Conservation (phyloP, 2,113 vertebrate genomes). For the Sakesphorus luctuosus region DNA sequence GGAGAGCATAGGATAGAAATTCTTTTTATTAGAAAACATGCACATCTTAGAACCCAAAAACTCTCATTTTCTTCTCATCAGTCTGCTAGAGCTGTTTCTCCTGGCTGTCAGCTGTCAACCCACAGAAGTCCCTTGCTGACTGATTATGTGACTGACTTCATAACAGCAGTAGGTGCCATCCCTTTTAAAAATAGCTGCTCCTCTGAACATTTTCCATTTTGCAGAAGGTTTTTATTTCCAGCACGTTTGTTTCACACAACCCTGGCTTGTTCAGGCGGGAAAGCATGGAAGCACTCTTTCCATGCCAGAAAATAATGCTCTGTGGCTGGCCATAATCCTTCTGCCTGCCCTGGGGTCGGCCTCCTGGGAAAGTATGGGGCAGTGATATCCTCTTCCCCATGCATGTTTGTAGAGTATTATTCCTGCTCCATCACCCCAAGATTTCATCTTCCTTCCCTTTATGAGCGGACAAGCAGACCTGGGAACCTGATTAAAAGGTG, state of each 20-base stretch:
- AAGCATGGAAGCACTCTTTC: background rate
- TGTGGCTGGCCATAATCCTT: background rate
- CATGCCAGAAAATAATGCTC: background rate
- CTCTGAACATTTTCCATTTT: constrained; percentile 16
- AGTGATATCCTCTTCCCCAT: background rate
- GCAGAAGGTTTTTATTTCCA: constrained; percentile 46
- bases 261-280: background rate
- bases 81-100: background rate
- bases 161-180: constrained; percentile 1
- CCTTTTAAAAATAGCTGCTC: constrained; percentile 44
- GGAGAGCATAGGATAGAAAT: background rate
- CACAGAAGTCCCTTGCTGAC: background rate
- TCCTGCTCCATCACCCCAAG: background rate
- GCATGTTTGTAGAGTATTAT: background rate
- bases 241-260: constrained; percentile 5
- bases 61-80: background rate
- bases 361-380: background rate
- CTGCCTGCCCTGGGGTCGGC: background rate
- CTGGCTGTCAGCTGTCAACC: constrained; percentile 24
- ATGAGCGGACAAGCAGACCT: background rate
- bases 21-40: background rate
- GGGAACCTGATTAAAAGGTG: constrained; percentile 15
- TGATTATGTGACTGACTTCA: constrained; percentile 15
- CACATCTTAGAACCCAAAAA: background rate
- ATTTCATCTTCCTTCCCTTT: background rate